A percentile compares a stretch with the other conserved stretches of the same genome.
Evolutionary conservation across 2,113 vertebrate species (phyloP).

Genomic region (Smithornis capensis): DNA sequence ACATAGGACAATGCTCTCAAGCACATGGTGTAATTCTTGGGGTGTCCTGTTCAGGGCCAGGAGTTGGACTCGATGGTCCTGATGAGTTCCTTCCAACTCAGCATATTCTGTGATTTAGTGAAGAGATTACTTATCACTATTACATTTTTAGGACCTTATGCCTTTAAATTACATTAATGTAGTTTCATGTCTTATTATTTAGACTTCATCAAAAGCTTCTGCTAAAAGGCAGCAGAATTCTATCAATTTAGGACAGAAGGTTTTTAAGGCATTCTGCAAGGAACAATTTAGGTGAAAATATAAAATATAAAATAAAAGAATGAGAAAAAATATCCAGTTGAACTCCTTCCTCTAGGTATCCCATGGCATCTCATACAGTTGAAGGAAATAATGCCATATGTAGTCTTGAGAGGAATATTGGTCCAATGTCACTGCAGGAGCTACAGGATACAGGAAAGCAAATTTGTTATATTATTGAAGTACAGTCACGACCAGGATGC

Average conservation of each 20-base stretch:
- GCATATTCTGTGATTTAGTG: neutral
- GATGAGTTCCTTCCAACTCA: neutral
- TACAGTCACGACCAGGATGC: neutral
- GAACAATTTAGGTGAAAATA: neutral
- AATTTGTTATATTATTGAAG: neutral
- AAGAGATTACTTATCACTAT: neutral
- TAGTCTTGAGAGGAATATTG: neutral
- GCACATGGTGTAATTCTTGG: neutral
- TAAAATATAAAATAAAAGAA: neutral
- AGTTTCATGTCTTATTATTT: neutral
- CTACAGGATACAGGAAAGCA: neutral
- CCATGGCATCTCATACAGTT: fast-evolving
- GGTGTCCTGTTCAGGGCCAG: neutral
- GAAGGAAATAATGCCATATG: neutral
- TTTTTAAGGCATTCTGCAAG: neutral
- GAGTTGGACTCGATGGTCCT: neutral
- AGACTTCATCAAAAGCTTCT: neutral
- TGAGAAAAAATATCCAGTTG: neutral
- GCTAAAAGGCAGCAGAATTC: neutral
- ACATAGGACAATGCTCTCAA: neutral
- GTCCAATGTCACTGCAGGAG: neutral
- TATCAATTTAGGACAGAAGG: neutral
- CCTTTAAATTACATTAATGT: neutral
- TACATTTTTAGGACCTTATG: neutral
- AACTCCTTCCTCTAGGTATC: neutral